Evolutionary conservation across 2,797 vertebrate species (phyloP), one percentile per base, ranked within the genome.

Genomic region (Lutjanus campechanus): DNA sequence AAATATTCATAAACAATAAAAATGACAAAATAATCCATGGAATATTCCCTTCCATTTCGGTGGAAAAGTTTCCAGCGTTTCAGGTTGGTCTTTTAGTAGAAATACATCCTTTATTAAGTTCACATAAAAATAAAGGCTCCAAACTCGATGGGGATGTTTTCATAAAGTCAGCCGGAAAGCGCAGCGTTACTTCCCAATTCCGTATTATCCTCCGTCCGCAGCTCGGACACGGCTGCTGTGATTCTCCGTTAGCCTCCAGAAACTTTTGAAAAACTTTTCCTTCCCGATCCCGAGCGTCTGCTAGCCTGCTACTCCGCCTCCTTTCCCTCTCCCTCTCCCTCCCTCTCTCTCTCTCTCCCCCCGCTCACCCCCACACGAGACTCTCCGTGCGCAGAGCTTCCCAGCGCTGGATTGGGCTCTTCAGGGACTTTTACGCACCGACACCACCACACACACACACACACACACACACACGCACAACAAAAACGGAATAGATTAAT

Each of bases 21-120:
- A 95, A 87, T 67, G 92, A 88, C 85, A 96, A 86, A 89, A 96
- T 95, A 94, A 96, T 95, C 95, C 96, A 96, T 92, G 90, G 92
- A 90, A 92, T 96, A 95, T 96, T 95, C 92, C 95, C 94, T 93
- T 95, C 94, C 96, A 96, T 96, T 92, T 94, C 89, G 89, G 85
- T 94, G 95, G 94, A 94, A 94, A 93, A 75, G 77, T 92, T 94
- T 94, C 95, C 94, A 94, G 90, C 79, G 91, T 93, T 92, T 95
- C 72, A 89, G 89, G 63, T 84, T 80, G 83, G 69, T 47, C 70
- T 90, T 87, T 96, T 88, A 95, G 88, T 91, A 93, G 90, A 94
- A 93, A 96, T 96, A 96, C 96, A 96, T 96, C 96, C 96, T 96
- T 95, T 93, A 86, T 59, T 91, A 90, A 90, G 90, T 88, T 91